phyloP scores from a whole-genome alignment of 2,888 invertebrate species.

The Chymomyza caudatula region DNA sequence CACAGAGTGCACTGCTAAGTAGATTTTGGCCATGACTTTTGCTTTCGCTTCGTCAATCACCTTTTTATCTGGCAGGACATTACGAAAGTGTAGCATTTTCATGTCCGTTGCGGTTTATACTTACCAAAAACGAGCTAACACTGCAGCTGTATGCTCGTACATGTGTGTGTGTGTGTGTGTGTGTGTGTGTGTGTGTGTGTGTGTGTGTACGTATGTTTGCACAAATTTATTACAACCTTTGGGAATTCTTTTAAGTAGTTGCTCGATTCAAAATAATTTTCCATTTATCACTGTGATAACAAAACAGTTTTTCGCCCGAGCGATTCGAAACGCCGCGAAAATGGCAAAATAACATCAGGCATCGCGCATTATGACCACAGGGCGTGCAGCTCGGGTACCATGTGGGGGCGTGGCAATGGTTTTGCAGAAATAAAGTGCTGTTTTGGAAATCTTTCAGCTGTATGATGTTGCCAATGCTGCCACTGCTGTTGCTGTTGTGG shows the following conservation, averaged over 20 bases:
- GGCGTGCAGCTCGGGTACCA: conserved; percentile 30
- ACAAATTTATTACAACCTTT: conserved; percentile 75
- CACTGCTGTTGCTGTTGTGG: conserved; percentile 16
- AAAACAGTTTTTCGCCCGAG: conserved; percentile 57
- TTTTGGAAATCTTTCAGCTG: conserved; percentile 51
- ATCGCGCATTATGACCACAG: conserved; percentile 50
- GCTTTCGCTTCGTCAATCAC: conserved; percentile 69
- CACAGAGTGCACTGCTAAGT: conserved; percentile 61
- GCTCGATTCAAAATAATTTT: conserved; percentile 72
- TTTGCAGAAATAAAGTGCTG: conserved; percentile 51
- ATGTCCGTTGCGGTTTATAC: conserved; percentile 33
- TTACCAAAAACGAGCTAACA: conserved; percentile 1
- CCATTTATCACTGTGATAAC: conserved; percentile 74
- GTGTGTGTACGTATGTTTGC: conserved; percentile 38
- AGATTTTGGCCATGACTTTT: conserved; percentile 67
- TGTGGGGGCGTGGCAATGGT: background rate
- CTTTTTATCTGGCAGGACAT: conserved; percentile 66
- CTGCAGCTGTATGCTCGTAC: conserved; percentile 39
- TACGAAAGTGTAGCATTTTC: conserved; percentile 45
- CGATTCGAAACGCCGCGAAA: conserved; percentile 46
- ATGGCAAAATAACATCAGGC: conserved; percentile 63
- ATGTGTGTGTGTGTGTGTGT: conserved; percentile 15
- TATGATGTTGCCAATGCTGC: conserved; percentile 2
- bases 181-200: conserved; percentile 7
- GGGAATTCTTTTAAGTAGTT: conserved; percentile 75